Conservation (phyloP, 2,888 invertebrate species). For the Gortyna flavago region DNA sequence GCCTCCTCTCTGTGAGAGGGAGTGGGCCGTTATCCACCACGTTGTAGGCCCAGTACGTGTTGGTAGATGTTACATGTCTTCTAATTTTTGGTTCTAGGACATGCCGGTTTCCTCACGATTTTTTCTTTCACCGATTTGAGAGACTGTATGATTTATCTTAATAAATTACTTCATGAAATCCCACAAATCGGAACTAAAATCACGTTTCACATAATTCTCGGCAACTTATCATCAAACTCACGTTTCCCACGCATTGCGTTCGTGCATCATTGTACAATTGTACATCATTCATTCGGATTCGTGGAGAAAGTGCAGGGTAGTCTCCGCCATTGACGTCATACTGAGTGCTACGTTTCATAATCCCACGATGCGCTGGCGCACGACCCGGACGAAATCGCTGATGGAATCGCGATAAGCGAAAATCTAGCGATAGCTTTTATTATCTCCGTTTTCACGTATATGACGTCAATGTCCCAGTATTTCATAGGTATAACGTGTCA, state of each 20-base stretch:
- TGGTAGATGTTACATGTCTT: too few relatives aligned
- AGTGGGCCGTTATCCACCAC: too few relatives aligned
- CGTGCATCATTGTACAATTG: constrained; percentile 49
- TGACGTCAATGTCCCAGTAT: constrained; percentile 62
- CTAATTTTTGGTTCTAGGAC: too few relatives aligned
- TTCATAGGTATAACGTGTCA: constrained; percentile 33
- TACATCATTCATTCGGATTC: constrained; percentile 64
- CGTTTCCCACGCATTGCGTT: constrained; percentile 70
- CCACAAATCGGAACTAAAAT: neutral
- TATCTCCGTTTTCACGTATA: constrained; percentile 46
- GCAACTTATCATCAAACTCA: constrained; percentile 49
- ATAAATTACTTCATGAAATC: neutral
- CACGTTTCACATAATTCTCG: constrained; percentile 8
- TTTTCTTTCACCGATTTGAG: too few relatives aligned
- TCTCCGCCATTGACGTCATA: constrained; percentile 84
- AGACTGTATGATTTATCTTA: neutral
- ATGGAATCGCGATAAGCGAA: constrained; percentile 64
- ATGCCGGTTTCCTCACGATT: too few relatives aligned
- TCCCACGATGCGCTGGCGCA: constrained; percentile 63
- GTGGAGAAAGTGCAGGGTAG: constrained; percentile 81
- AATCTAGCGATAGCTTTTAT: constrained; percentile 52
- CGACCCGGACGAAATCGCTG: constrained; percentile 63
- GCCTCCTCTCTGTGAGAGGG: too few relatives aligned
- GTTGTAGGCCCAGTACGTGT: too few relatives aligned
- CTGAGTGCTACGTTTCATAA: constrained; percentile 77